phyloP scores from a whole-genome alignment of 2,797 vertebrate genomes.

The Antrozous pallidus region DNA sequence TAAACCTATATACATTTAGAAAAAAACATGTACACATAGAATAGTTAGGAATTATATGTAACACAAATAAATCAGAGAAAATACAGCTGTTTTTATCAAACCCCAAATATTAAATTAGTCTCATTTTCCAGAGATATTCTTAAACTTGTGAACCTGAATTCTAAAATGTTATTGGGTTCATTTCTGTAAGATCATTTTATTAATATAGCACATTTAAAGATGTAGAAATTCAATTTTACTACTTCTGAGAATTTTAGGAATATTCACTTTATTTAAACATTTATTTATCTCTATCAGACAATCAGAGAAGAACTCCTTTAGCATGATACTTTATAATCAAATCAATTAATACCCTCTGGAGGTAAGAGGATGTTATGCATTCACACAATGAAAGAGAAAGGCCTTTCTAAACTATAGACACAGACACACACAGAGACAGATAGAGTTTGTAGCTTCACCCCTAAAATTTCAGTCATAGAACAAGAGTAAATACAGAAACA shows the following conservation, averaged over 20 bases:
- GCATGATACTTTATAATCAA: not conserved
- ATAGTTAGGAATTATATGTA: not conserved
- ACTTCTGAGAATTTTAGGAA: not conserved
- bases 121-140: not conserved
- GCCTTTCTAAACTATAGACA: not conserved
- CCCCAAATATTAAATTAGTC: not conserved
- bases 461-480: not conserved
- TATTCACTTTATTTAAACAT: not conserved
- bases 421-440: not conserved
- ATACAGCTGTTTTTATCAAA: not conserved
- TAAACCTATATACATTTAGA: not conserved
- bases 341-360: not conserved
- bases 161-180: not conserved
- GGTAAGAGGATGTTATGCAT: not conserved
- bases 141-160: not conserved
- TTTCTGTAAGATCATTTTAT: not conserved
- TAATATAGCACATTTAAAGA: constrained; percentile 3
- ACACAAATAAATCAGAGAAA: not conserved
- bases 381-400: not conserved
- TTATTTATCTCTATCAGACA: not conserved
- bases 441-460: not conserved
- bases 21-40: not conserved
- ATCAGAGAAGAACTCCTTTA: not conserved
- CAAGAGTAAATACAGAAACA: not conserved
- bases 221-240: not conserved